Percentiles rank a stretch among this genome's conserved stretches.
Conservation (phyloP, 2,113 vertebrate genomes). For the Aegithalos caudatus region DNA sequence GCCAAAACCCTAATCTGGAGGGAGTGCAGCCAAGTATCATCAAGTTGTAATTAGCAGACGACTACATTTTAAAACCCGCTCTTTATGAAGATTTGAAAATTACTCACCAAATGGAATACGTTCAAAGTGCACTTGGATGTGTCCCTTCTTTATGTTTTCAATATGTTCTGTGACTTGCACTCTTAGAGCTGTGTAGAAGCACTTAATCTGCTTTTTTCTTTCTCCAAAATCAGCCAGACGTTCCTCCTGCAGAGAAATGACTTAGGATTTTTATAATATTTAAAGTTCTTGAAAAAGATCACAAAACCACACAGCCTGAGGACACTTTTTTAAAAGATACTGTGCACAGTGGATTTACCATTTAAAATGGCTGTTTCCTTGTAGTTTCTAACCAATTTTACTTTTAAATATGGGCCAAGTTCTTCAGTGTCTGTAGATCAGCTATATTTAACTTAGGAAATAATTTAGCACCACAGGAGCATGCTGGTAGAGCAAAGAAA, state of each 20-base stretch:
- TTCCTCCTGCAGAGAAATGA: background rate
- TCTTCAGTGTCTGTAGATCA: background rate
- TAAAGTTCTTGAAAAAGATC: background rate
- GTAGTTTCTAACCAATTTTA: background rate
- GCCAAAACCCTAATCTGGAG: background rate
- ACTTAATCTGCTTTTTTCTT: background rate
- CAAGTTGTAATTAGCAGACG: slow-evolving; percentile 2
- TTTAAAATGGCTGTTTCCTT: background rate
- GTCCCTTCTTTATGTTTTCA: background rate
- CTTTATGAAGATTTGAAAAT: background rate
- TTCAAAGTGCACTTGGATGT: background rate
- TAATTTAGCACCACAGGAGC: background rate
- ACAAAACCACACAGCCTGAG: background rate
- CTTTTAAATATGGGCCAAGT: background rate
- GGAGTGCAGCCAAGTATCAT: background rate
- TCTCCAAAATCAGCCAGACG: background rate
- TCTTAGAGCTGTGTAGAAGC: background rate
- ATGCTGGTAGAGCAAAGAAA: background rate
- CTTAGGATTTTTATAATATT: background rate
- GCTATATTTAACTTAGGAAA: background rate
- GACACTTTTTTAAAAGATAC: background rate
- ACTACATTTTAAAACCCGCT: background rate
- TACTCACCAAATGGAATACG: background rate
- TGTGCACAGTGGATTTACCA: background rate
- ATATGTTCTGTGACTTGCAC: background rate